Base-by-base conservation (phyloP, 2,113 vertebrate genomes). In the Dunckerocampus dactyliophorus region DNA sequence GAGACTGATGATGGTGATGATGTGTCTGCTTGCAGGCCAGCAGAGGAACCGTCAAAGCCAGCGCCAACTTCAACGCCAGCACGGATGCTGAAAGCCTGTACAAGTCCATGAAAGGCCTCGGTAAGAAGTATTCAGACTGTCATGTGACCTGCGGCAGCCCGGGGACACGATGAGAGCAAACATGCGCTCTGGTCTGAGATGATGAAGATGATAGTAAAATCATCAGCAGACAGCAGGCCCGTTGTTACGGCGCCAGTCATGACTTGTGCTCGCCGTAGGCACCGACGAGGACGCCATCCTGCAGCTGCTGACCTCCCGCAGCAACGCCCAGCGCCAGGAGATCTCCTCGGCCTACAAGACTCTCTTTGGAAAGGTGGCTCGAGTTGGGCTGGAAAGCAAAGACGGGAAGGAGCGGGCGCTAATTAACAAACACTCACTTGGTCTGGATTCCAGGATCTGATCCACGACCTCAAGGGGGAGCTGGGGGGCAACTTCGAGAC, bases 61-160 rank as follows among this genome's bases (percentile, higher is more conserved):
- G 90, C 0, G 48, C 74, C 62, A 92, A 88, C 67, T 98, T 98
- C 76, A 93, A 93, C n/a, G 91, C 92, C 72, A 91, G 86, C 63
- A 82, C 85, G 6, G 97, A 99, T 79, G 94, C 97, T 2, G 92
- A 94, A 71, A 66, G 79, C 15, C 92, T 98, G 59, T 86, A 91
- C 56, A 96, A 96, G 69, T 94, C 97, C 62, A 99, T 99, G 96
- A 97, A 98, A 77, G 96, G 96, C 66, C 59, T 99, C 11, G 96
- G 96, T 98, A 90, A 93, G 84, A 48, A n/a, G n/a, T 16, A 5
- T 16, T 47, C 7, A 16, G 4, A 6, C 31, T 34, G 14, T 55
- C 42, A 73, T 69, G 37, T 67, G 68, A 28, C 22, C 22, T 24
- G 51, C 37, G 2, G 24, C 39, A 12, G 39, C 39, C 10, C 9